Evolutionary conservation across 2,797 vertebrate species (phyloP), one percentile per base, ranked within the genome.

Genomic region (Halcyon chelicuti): DNA sequence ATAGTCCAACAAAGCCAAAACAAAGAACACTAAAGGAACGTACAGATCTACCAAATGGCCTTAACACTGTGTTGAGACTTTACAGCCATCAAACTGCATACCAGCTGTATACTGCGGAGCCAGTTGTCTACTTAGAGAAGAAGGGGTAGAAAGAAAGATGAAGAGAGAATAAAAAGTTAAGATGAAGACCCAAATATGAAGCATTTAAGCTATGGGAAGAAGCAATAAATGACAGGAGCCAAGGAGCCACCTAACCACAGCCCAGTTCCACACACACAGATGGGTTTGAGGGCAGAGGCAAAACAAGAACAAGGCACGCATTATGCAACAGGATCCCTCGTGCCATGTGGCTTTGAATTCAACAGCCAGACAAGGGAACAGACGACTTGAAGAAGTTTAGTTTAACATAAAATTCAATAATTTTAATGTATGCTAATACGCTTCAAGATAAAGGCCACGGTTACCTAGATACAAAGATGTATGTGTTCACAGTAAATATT

Each of bases 401-500:
- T 78, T 81, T 65, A 77, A 84, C 29, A 42, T 49, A 61, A 86
- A 73, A 76, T 60, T 82, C 29, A 83, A 1, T 77, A 28, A 79
- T 39, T 73, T 47, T 71, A 60, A 74, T 61, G 58, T 39, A 42
- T 54, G 44, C 63, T 90, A 90, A 87, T 60, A 51, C 28, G 49
- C 60, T 80, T 88, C 92, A 82, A 79, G 86, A 82, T 42, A 76
- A 93, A 94, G 67, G 54, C 76, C 61, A 72, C 39, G 47, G 77
- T 84, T 94, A 93, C 83, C 71, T 65, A 74, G 86, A 88, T 47
- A 88, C 86, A 93, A 88, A 92, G 88, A 74, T 3, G 1, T 67
- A 46, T 7, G n/a, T 55, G 37, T 84, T 93, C 70, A 5, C 79
- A 96, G 92, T 84, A 96, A 96, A 96, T 96, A 91, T 94, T 95